phyloP scores from a whole-genome alignment of 2,113 vertebrate genomes.

The Melierax canorus region DNA sequence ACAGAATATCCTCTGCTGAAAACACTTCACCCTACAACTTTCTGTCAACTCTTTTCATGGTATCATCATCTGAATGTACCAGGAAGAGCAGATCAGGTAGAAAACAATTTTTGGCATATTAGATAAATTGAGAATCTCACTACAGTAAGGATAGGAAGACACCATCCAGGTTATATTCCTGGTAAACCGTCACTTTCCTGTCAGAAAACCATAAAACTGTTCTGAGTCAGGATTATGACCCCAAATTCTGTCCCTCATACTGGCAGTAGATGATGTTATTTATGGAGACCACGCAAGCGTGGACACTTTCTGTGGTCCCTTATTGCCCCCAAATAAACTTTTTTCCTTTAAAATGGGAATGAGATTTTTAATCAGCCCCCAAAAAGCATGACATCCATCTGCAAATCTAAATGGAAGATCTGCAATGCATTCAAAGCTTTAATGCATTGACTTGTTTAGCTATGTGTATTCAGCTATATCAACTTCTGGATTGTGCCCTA shows the following conservation, averaged over 20 bases:
- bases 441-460: neutral
- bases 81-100: neutral
- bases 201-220: neutral
- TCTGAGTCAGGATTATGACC: neutral
- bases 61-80: neutral
- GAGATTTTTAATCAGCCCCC: neutral
- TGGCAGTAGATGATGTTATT: neutral
- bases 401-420: neutral
- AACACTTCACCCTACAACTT: neutral
- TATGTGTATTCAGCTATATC: neutral
- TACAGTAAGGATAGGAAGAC: neutral
- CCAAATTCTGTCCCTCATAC: neutral
- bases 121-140: neutral
- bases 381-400: neutral
- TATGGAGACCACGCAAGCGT: accelerated
- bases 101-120: neutral
- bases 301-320: neutral
- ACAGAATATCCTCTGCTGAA: neutral
- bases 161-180: neutral
- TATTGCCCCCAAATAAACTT: neutral
- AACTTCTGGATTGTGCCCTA: neutral
- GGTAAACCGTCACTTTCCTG: neutral
- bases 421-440: neutral
- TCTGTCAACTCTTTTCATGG: neutral
- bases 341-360: neutral